These are phyloP conservation scores for Calephelis perditalis DNA, from an alignment of 2,888 invertebrate genomes.

Conservation along the genomic window DNA sequence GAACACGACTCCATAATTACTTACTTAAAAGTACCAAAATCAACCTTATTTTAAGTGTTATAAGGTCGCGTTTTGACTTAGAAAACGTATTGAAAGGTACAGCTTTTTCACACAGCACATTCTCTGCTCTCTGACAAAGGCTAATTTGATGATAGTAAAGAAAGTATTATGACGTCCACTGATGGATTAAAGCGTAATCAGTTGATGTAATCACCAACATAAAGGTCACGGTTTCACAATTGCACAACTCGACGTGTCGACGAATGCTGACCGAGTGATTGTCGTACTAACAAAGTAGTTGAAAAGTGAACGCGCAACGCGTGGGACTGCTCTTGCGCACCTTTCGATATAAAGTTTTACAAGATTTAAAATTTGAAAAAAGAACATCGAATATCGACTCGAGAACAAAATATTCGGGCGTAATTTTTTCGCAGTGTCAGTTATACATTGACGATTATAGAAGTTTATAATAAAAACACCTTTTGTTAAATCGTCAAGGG, in stretches of 20 bases:
- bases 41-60: no score
- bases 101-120: no score
- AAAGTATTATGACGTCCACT: neutral
- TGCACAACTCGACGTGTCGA: slow-evolving; percentile 12
- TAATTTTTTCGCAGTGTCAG: neutral
- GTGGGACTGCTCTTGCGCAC: slow-evolving; percentile 20
- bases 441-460: slow-evolving; percentile 2
- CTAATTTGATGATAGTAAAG: no score
- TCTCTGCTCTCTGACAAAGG: no score
- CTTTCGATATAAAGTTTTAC: neutral
- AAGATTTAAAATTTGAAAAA: no score
- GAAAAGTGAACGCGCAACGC: slow-evolving; percentile 27
- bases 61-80: no score
- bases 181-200: slow-evolving; percentile 8
- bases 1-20: no score
- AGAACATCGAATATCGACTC: no score
- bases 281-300: slow-evolving; percentile 21
- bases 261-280: slow-evolving; percentile 3
- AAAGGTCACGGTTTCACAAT: slow-evolving; percentile 19
- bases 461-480: neutral
- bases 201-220: slow-evolving; percentile 12
- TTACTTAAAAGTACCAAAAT: no score
- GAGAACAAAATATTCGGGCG: no score
- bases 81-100: no score
- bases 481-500: no score